Evolutionary conservation across 2,113 vertebrate species (phyloP).

Genomic region (Muscicapa adusta): DNA sequence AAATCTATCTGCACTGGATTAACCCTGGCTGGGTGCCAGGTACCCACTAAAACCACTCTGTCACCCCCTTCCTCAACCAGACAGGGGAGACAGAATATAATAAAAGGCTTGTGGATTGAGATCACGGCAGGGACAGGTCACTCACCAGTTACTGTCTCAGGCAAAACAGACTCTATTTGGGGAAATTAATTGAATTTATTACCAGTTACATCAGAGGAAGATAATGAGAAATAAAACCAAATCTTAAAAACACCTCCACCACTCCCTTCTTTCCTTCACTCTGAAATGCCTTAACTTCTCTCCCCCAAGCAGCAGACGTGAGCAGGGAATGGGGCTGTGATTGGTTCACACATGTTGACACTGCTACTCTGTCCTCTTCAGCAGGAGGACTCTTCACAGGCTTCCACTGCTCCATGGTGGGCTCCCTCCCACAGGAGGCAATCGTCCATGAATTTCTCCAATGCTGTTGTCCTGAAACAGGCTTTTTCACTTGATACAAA

Average conservation of each 20-base stretch:
- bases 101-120: neutral
- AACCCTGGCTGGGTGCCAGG: neutral
- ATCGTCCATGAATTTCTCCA: neutral
- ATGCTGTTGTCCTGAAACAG: fast-evolving
- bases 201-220: neutral
- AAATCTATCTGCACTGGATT: neutral
- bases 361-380: neutral
- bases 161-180: neutral
- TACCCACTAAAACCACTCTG: neutral
- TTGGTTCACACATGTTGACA: neutral
- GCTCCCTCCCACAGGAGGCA: neutral
- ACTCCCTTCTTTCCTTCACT: neutral
- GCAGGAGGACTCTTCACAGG: neutral
- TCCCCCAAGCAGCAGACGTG: neutral
- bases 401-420: neutral
- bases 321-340: neutral
- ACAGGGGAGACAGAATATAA: neutral
- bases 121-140: neutral
- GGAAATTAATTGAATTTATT: neutral
- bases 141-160: neutral
- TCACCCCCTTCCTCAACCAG: neutral
- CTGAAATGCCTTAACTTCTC: neutral
- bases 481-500: neutral
- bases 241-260: neutral
- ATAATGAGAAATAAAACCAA: neutral